A percentile compares a stretch with the other conserved stretches of the same genome.
These are phyloP conservation scores for Equus quagga DNA, from an alignment of 2,113 vertebrate genomes.

Conservation along the genomic window DNA sequence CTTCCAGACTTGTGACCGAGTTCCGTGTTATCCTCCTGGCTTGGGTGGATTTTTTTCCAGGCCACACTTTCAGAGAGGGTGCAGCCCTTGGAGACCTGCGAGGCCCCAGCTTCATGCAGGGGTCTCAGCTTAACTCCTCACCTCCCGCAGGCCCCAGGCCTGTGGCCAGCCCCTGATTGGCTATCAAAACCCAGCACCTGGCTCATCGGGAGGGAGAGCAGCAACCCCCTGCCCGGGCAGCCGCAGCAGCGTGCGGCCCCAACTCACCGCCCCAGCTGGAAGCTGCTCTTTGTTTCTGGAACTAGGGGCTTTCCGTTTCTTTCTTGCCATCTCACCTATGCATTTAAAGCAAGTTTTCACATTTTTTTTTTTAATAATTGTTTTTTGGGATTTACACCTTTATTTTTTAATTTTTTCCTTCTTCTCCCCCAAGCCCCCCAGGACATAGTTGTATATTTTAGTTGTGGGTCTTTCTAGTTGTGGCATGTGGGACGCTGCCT, in stretches of 20 bases:
- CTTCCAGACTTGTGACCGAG: not conserved
- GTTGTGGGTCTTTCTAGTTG: too few species aligned
- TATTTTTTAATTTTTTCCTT: too few species aligned
- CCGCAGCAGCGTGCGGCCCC: not conserved
- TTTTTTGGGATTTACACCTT: too few species aligned
- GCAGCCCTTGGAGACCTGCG: not conserved
- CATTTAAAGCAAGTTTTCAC: not conserved
- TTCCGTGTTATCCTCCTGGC: not conserved
- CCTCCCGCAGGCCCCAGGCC: too few species aligned
- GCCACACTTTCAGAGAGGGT: not conserved
- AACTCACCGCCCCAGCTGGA: not conserved
- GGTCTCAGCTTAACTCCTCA: not conserved
- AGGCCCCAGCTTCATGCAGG: not conserved
- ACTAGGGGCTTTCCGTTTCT: not conserved
- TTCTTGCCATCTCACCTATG: constrained; percentile 32
- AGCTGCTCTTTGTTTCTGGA: not conserved
- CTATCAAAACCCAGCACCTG: not conserved
- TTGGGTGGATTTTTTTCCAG: not conserved
- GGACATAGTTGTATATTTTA: too few species aligned
- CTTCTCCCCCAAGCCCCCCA: too few species aligned
- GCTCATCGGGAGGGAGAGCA: not conserved
- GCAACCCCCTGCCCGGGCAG: not conserved
- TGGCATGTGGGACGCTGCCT: too few species aligned
- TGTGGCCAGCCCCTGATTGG: not conserved
- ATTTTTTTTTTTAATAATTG: not conserved